Base-by-base conservation (phyloP, 2,797 vertebrate species). In the Melanotaenia boesemani region DNA sequence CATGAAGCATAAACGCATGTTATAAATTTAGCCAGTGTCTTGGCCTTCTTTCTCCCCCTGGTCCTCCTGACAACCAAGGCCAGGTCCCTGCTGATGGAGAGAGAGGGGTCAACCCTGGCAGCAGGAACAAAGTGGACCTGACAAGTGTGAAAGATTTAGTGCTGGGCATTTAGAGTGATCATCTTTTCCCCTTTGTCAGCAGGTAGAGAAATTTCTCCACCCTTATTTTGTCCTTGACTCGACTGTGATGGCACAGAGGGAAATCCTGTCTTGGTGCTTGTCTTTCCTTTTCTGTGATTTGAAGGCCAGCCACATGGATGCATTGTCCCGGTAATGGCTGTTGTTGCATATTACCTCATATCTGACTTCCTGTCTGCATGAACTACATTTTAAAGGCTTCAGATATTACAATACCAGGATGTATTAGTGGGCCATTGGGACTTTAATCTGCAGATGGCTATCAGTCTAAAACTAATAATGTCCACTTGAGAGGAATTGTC, bases 91-190 rank as follows among this genome's bases (percentile, higher is more conserved):
- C 79, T 87, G 89, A 89, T 81, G 85, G 85, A 82, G 81, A 80
- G 85, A 84, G 88, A 79, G 83, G 88, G 91, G 90, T 91, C 91
- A 89, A 67, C 82, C 83, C 84, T 85, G 84, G 87, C 86, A 63
- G 82, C 78, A 63, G 84, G 82, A 90, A 92, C 91, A 92, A 93
- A 94, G 89, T 90, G 89, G 88, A 91, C 89, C 90, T 91, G 93
- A 94, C 91, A 94, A 91, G 91, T 92, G 93, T 93, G 93, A 92
- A 93, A 93, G 92, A 94, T 93, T 94, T 93, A 94, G 89, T 88
- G 90, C 82, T 13, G 78, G 85, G 86, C 92, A 84, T 93, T 94
- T 92, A 91, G 86, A 92, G 91, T 85, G 89, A 92, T 94, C 90
- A 92, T 91, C 91, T 91, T 90, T 93, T 92, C 84, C 86, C 83